Evolutionary conservation across 2,797 vertebrate species (phyloP), one percentile per base, ranked within the genome.

Genomic region (Coregonus sp.): DNA sequence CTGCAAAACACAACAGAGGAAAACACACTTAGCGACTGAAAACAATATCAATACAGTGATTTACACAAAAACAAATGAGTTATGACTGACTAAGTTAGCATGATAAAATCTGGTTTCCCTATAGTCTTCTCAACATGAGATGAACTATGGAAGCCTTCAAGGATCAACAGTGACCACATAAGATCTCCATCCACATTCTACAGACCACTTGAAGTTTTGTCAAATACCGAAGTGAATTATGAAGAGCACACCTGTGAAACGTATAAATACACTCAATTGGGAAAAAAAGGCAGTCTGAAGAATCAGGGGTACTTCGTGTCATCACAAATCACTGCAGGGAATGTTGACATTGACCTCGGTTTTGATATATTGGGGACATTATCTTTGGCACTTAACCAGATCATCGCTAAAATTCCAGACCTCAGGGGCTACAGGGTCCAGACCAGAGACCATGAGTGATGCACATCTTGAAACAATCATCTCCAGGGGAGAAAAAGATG

Each of bases 1-100:
- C 98, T 99, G 86, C 78, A 81, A 52, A n/a, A 51, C 18, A 71
- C 47, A 51, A 25, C n/a, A 25, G 20, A 47, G 20, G 11, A 5
- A 50, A 37, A 12, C 37, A n/a, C 40, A 47, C 16, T 66, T 12
- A 67, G 14, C 16, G 31, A 14, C 15, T 31, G 14, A 61, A 5
- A 61, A 61, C 5, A 20, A 61, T 11, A 47, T 47, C 40, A 2
- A 47, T 9, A 47, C 5, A n/a, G n/a, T 11, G n/a, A 20, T 9
- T 20, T 9, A 2, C 5, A 20, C 5, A 25, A 61, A 61, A 2
- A 47, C 40, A 2, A 47, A 47, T 12, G 9, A 47, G 40, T 11
- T 9, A 47, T 9, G 9, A 47, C 40, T 40, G 40, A 40, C 40
- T 47, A 47, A 47, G 40, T 12, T 9, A 47, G 40, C 40, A 47